Percentiles rank a stretch among this genome's conserved stretches.
Conservation (phyloP, 2,797 vertebrate genomes). For the Australoheros facetus region DNA sequence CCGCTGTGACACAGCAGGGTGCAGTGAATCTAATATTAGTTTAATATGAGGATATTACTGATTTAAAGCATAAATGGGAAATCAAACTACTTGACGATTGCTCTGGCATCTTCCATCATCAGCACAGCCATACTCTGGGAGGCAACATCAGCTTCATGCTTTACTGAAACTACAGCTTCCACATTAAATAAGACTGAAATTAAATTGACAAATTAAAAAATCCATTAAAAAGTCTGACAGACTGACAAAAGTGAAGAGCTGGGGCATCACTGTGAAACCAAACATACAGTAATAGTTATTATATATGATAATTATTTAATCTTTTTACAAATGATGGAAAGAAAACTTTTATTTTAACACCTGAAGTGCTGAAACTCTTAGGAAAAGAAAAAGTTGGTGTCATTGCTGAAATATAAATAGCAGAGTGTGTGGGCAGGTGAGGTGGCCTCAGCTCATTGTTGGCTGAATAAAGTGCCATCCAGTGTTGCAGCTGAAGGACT, state of each 20-base stretch:
- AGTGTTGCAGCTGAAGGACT: constrained; percentile 12
- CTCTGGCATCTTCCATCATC: too few relatives aligned
- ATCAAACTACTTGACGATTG: too few relatives aligned
- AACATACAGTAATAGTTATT: neutral
- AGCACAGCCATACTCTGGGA: too few relatives aligned
- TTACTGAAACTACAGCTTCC: neutral
- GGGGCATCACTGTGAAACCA: neutral
- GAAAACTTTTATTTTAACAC: neutral
- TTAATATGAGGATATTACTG: too few relatives aligned
- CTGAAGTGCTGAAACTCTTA: too few relatives aligned
- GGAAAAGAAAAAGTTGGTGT: neutral
- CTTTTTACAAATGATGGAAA: neutral
- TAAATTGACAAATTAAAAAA: neutral
- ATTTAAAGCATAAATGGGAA: too few relatives aligned
- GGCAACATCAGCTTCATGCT: too few relatives aligned
- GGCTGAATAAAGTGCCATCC: neutral
- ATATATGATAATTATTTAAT: too few relatives aligned
- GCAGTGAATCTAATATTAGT: neutral
- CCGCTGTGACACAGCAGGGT: neutral
- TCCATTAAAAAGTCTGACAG: neutral
- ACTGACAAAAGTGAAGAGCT: neutral
- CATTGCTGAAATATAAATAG: neutral
- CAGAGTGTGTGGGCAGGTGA: neutral
- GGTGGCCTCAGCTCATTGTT: constrained; percentile 9
- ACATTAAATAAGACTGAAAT: neutral